A percentile compares a stretch with the other conserved stretches of the same genome.
These are phyloP conservation scores for Hiodon tergisus DNA, from an alignment of 2,113 vertebrate species.

Conservation along the genomic window DNA sequence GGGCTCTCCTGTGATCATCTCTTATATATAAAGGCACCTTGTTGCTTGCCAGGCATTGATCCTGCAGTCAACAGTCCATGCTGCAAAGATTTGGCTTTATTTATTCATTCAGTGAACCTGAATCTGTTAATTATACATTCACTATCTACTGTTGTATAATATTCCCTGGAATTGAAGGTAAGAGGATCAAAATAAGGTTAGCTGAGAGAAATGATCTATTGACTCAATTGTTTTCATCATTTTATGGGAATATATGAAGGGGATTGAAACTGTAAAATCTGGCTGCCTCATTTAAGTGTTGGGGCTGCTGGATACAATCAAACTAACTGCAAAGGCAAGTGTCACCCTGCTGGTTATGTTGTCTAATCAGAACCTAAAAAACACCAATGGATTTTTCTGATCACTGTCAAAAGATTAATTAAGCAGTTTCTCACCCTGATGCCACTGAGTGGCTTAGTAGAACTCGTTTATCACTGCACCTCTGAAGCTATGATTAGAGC, in stretches of 20 bases:
- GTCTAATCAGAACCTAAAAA: too few species aligned
- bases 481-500: background rate
- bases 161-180: background rate
- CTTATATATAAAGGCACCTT: background rate
- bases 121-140: background rate
- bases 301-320: too few species aligned
- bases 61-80: background rate
- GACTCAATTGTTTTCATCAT: too few species aligned
- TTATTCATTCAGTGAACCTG: background rate
- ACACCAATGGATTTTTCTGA: too few species aligned
- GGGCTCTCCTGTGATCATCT: background rate
- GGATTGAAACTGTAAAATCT: too few species aligned
- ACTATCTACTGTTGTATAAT: background rate
- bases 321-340: too few species aligned
- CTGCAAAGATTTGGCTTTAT: background rate
- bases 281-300: too few species aligned
- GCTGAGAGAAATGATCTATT: too few species aligned
- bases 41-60: background rate
- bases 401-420: too few species aligned
- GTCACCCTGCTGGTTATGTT: too few species aligned
- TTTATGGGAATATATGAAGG: too few species aligned
- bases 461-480: background rate
- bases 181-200: too few species aligned
- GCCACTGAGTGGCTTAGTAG: slow-evolving; percentile 7
- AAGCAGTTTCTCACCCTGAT: background rate